phyloP scores from a whole-genome alignment of 2,113 vertebrate species.

The Orycteropus afer region DNA sequence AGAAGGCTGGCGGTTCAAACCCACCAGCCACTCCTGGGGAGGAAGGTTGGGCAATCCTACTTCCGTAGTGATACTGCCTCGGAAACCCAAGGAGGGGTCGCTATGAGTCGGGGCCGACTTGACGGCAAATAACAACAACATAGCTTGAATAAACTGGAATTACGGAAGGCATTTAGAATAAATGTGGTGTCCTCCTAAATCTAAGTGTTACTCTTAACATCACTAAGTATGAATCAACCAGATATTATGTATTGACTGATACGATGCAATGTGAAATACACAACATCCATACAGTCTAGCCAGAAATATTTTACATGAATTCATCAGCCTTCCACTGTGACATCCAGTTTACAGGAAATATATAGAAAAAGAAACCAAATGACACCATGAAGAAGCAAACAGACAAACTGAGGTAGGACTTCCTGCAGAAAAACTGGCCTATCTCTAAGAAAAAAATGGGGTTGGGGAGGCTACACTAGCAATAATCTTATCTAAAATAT shows the following conservation, averaged over 20 bases:
- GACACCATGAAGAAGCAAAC: not conserved
- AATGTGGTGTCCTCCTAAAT: not conserved
- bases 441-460: not conserved
- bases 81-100: no score
- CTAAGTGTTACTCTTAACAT: not conserved
- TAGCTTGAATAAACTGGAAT: conserved; percentile 32
- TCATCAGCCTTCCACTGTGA: not conserved
- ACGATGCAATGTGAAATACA: not conserved
- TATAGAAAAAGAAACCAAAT: not conserved
- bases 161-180: conserved; percentile 31
- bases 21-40: no score
- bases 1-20: no score
- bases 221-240: not conserved
- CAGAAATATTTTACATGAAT: conserved; percentile 30
- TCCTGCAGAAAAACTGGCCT: not conserved
- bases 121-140: no score
- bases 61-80: no score
- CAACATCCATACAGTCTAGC: not conserved
- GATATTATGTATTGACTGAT: not conserved
- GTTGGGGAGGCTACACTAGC: not conserved
- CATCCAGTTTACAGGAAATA: not conserved
- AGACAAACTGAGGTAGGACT: not conserved
- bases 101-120: no score
- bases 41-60: no score
- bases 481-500: not conserved